phyloP scores from a whole-genome alignment of 2,113 vertebrate species.

The Caloenas nicobarica region DNA sequence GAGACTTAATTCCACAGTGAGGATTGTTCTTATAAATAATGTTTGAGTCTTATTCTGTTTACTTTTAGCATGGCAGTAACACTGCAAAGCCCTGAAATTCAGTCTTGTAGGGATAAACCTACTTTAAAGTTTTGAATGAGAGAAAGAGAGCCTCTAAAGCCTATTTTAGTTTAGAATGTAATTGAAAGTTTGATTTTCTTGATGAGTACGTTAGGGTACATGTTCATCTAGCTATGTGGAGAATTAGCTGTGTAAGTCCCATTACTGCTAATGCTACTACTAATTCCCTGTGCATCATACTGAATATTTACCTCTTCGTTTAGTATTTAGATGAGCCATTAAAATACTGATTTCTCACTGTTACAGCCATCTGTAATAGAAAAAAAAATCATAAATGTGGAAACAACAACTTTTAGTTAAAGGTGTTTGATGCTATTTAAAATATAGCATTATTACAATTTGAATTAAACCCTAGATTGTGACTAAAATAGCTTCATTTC shows the following conservation, averaged over 20 bases:
- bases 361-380: neutral
- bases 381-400: neutral
- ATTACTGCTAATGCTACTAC: constrained; percentile 7
- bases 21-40: neutral
- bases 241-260: neutral
- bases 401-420: neutral
- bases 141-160: neutral
- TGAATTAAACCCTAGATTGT: neutral
- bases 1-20: neutral
- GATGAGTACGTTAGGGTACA: neutral
- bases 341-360: neutral
- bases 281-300: constrained; percentile 9
- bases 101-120: neutral
- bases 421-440: neutral
- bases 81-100: neutral
- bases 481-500: neutral
- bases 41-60: neutral
- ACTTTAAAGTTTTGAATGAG: neutral
- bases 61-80: neutral
- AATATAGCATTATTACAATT: neutral
- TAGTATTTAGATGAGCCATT: neutral
- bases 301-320: constrained; percentile 29
- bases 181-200: constrained; percentile 16
- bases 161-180: constrained; percentile 10
- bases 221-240: constrained; percentile 11